A percentile compares a stretch with the other conserved stretches of the same genome.
These are phyloP conservation scores for Sphaerophoria rueppellii DNA, from an alignment of 2,888 invertebrate species.

Conservation along the genomic window DNA sequence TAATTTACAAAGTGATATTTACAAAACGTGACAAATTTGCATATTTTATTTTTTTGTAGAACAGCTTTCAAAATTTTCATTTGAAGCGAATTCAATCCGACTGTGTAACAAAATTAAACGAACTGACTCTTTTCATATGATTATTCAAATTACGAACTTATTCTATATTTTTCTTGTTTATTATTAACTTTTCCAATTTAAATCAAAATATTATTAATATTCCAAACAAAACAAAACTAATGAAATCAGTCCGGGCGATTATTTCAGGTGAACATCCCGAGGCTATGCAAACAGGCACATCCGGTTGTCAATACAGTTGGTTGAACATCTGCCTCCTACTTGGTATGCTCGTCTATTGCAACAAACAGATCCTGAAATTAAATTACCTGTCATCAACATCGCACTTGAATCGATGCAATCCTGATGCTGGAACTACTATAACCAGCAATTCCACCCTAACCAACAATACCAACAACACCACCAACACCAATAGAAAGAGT, in stretches of 20 bases:
- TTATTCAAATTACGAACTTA: background rate
- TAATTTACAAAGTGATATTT: no score
- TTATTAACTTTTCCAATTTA: slow-evolving; percentile 30
- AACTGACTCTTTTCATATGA: background rate
- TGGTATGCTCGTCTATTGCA: slow-evolving; percentile 78
- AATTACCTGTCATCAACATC: slow-evolving; percentile 65
- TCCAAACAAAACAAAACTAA: slow-evolving; percentile 78
- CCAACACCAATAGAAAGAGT: background rate
- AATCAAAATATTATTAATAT: slow-evolving; percentile 51
- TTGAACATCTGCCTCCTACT: slow-evolving; percentile 79
- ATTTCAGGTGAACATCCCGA: slow-evolving; percentile 83
- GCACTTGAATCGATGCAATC: slow-evolving; percentile 38
- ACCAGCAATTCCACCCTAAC: no score
- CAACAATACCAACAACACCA: no score
- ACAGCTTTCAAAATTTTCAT: no score
- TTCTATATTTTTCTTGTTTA: background rate
- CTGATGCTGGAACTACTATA: no score
- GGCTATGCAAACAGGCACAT: slow-evolving; percentile 83
- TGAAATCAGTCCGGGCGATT: slow-evolving; percentile 82
- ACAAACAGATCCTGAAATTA: slow-evolving; percentile 75
- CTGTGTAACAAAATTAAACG: no score
- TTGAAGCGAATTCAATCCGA: no score
- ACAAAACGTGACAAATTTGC: no score
- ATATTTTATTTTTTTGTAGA: no score
- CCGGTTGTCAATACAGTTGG: slow-evolving; percentile 82